Percentiles rank a stretch among this genome's conserved stretches.
phyloP scores from a whole-genome alignment of 2,797 vertebrate species.

The Acanthurus lineatus region DNA sequence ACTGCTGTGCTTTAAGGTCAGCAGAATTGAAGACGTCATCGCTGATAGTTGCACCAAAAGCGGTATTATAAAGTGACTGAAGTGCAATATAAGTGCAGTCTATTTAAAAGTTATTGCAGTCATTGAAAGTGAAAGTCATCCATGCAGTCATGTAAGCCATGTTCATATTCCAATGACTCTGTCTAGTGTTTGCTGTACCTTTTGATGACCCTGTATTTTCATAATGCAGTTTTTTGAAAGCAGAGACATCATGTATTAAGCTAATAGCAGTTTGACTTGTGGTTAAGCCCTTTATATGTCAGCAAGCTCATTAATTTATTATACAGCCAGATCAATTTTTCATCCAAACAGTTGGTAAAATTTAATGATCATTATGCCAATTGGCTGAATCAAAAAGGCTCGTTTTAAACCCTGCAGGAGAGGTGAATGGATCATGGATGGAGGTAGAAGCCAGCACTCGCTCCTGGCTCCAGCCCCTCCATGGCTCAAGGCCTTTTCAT shows the following conservation, averaged over 20 bases:
- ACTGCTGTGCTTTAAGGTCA: background rate
- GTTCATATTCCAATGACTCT: background rate
- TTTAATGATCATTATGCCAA: slow-evolving; percentile 3
- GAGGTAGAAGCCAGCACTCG: slow-evolving; percentile 36
- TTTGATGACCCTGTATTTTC: background rate
- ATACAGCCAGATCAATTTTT: background rate
- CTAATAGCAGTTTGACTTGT: background rate
- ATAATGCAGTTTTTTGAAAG: background rate
- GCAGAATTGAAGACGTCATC: background rate
- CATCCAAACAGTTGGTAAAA: slow-evolving; percentile 14
- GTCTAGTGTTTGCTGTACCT: background rate
- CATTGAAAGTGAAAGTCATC: background rate
- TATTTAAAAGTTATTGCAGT: background rate
- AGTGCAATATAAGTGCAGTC: background rate
- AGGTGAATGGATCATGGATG: slow-evolving; percentile 28
- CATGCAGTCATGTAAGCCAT: background rate
- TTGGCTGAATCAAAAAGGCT: slow-evolving; percentile 7
- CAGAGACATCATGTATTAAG: background rate
- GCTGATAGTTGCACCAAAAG: background rate
- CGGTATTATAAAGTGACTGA: background rate
- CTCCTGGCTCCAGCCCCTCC: slow-evolving; percentile 37
- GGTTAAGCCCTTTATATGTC: background rate
- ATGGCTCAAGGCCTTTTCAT: slow-evolving; percentile 48
- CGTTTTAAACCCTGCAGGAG: slow-evolving; percentile 6
- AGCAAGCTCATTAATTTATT: background rate